Evolutionary conservation across 1,140 invertebrate genomes (phyloP), one percentile per base, ranked within the genome.

Genomic region (Neomicropteryx cornuta): DNA sequence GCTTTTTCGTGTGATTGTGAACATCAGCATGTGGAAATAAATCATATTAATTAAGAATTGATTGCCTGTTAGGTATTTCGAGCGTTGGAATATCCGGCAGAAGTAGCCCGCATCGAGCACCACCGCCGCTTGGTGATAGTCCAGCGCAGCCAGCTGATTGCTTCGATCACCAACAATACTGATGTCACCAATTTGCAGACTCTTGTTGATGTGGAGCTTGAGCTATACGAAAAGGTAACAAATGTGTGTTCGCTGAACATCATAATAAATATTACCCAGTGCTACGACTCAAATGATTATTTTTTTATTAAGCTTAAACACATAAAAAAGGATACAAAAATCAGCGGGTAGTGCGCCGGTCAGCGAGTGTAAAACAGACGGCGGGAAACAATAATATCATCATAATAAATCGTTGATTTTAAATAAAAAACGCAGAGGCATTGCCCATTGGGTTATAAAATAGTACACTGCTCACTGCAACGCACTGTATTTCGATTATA

Each of bases 31-130:
- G n/a, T n/a, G n/a, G n/a, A n/a, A n/a, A n/a, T n/a, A n/a, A n/a
- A n/a, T n/a, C n/a, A n/a, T n/a, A n/a, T n/a, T n/a, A n/a, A n/a
- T n/a, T n/a, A n/a, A n/a, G n/a, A n/a, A n/a, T n/a, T n/a, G n/a
- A n/a, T n/a, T n/a, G n/a, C n/a, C 17, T 29, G 17, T 28, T 53
- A 86, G 83, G 72, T 85, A 22, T 86, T 86, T 51, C 69, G 75
- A 17, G 72, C 74, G 28, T 64, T 87, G 16, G 83, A 87, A 56
- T 73, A 77, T 48, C 81, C 81, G 3, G 77, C 76, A 1, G 82
- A 86, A 60, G 52, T 81, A 39, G 66, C 63, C 8, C 71, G 75
- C 23, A 63, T 81, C 34, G 62, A 61, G 23, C 53, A 59, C 27
- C 59, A 81, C 4, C 67, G 75, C 44, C 53, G 64, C 16, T 58